These are phyloP conservation scores for Athalia cordata DNA, from an alignment of 2,888 invertebrate genomes.

Conservation along the genomic window DNA sequence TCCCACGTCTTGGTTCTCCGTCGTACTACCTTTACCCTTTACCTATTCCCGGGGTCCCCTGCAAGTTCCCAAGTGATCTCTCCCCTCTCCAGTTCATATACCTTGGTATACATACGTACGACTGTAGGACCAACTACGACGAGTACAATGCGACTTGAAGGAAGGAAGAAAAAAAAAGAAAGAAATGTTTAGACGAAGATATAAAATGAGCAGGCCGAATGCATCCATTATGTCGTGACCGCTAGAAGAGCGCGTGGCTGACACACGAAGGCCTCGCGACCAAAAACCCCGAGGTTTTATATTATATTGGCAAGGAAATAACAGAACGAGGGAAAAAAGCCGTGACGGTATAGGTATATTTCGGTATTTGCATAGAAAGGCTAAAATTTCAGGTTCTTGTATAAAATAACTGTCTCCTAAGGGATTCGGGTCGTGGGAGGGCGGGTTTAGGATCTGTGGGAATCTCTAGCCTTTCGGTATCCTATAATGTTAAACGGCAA, in stretches of 20 bases:
- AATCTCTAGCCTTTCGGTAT: neutral
- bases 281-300: constrained; percentile 53
- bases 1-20: constrained; percentile 72
- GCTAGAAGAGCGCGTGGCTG: constrained; percentile 70
- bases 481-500: neutral
- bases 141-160: constrained; percentile 43
- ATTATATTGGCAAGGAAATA: constrained; percentile 63
- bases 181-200: constrained; percentile 42
- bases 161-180: constrained; percentile 37
- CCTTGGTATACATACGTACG: neutral
- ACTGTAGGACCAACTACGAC: constrained; percentile 23
- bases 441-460: constrained; percentile 44
- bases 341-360: no score
- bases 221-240: constrained; percentile 71
- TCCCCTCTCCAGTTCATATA: neutral
- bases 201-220: constrained; percentile 67
- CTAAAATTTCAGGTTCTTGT: constrained; percentile 56
- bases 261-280: constrained; percentile 69
- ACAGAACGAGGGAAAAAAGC: constrained; percentile 49
- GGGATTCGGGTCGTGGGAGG: constrained; percentile 59
- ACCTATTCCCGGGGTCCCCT: constrained; percentile 56
- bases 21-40: constrained; percentile 64
- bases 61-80: neutral
- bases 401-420: constrained; percentile 56
- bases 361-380: constrained; percentile 65